phyloP scores from a whole-genome alignment of 2,888 invertebrate genomes.

The Dorcus parallelipipedus region DNA sequence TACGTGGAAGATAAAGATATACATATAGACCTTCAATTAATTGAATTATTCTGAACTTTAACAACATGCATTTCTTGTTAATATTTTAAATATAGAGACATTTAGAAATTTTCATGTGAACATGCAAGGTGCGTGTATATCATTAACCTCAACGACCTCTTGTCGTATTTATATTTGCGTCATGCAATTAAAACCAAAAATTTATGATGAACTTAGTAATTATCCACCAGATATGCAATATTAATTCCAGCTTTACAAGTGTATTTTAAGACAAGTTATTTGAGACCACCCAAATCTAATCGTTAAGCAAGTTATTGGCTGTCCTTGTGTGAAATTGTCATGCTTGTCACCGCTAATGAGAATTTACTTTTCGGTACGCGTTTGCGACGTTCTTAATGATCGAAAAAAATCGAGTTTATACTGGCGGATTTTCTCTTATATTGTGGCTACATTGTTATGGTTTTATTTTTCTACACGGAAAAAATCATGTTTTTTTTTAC shows the following conservation, averaged over 20 bases:
- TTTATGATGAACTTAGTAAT: background rate
- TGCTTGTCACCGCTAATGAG: background rate
- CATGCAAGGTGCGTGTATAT: too few relatives aligned
- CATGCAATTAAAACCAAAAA: background rate
- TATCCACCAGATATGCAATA: background rate
- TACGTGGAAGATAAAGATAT: background rate
- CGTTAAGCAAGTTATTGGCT: background rate
- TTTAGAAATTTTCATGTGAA: background rate
- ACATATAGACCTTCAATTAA: background rate
- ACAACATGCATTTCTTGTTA: background rate
- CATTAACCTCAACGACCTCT: too few relatives aligned
- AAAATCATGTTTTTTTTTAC: background rate
- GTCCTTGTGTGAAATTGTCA: slow-evolving; percentile 2
- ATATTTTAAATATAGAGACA: background rate
- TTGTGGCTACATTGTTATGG: background rate
- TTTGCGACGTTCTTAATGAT: background rate
- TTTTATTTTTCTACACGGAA: background rate
- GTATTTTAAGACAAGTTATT: background rate
- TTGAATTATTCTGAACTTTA: background rate
- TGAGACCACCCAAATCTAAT: slow-evolving; percentile 2
- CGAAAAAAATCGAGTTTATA: background rate
- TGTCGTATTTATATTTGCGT: background rate
- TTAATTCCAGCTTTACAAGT: background rate
- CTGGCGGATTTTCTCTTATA: background rate
- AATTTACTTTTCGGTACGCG: background rate